Base-by-base conservation (phyloP, 1,140 invertebrate species). In the Hycleus phaleratus region DNA sequence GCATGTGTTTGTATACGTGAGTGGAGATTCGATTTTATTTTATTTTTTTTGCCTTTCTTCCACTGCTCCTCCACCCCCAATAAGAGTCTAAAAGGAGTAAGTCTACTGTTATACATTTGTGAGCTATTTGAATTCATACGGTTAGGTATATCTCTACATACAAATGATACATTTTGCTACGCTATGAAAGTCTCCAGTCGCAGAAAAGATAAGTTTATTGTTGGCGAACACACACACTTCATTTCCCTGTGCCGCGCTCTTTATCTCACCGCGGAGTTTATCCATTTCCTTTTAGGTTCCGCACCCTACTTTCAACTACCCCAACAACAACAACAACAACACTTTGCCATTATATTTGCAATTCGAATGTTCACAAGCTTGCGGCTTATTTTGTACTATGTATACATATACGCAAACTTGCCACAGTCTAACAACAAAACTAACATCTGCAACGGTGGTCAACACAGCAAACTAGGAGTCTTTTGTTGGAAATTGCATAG, bases 171-270 rank as follows among this genome's bases (percentile, higher is more conserved):
- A 68, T 68, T 64, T 68, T 64, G 62, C 59, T 60, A 39, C 60
- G 59, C 58, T 50, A 58, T 67, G 62, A 58, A 63, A 67, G 61
- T 62, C 59, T 63, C 59, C 61, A 66, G 61, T 65, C 61, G 61
- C 61, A 68, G 66, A 68, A 68, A 64, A 65, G 64, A 65, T 64
- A 66, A 68, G 62, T 66, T 68, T 68, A 66, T 66, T 68, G 64
- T 65, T 68, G 64, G 66, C 60, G 59, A 63, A 65, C 63, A 59
- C 52, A 68, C 66, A 66, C 66, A 68, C 64, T 68, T 68, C 66
- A 68, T 68, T 68, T 68, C 66, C 64, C 64, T 68, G 57, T 57
- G 56, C 56, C 58, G 52, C 61, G 59, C 56, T 64, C 64, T 68
- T 68, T 66, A 66, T 66, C 64, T 68, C 64, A 66, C 64, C 61